A percentile compares a stretch with the other conserved stretches of the same genome.
Evolutionary conservation across 2,113 vertebrate genomes (phyloP).

Genomic region (Ramphastos sulfuratus): DNA sequence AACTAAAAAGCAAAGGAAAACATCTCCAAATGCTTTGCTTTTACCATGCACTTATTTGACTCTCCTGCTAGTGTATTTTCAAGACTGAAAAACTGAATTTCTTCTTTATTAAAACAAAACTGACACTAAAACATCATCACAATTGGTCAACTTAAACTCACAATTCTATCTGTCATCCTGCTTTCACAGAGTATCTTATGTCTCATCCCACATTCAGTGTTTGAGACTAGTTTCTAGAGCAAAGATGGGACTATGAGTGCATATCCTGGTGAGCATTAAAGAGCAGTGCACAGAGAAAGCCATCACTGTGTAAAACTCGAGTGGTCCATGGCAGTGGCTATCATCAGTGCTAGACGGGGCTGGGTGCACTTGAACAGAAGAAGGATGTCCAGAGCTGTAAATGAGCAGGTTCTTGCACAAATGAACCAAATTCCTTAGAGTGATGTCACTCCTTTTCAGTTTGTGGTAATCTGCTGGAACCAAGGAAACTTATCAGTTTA

Average conservation of each 20-base stretch:
- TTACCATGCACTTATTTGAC: background rate
- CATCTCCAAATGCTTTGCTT: background rate
- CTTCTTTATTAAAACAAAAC: background rate
- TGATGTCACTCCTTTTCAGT: background rate
- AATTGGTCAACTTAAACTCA: background rate
- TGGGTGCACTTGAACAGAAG: background rate
- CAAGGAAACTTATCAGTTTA: background rate
- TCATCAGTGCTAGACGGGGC: background rate
- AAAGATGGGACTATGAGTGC: background rate
- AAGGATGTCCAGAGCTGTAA: background rate
- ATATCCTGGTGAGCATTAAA: background rate
- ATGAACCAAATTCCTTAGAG: background rate
- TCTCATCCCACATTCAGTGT: background rate
- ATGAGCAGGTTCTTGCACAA: background rate
- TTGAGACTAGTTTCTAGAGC: background rate
- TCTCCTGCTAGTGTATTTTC: background rate
- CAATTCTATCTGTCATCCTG: background rate
- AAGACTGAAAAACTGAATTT: background rate
- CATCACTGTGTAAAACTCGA: background rate
- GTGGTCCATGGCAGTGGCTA: background rate
- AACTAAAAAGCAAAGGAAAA: conserved; percentile 63
- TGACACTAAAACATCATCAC: background rate
- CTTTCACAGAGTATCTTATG: background rate
- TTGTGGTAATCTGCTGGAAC: background rate
- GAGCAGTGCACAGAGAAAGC: background rate